These are phyloP conservation scores for Hermatobates lingyangjiaoensis DNA, from an alignment of 1,140 invertebrate genomes.

Conservation along the genomic window DNA sequence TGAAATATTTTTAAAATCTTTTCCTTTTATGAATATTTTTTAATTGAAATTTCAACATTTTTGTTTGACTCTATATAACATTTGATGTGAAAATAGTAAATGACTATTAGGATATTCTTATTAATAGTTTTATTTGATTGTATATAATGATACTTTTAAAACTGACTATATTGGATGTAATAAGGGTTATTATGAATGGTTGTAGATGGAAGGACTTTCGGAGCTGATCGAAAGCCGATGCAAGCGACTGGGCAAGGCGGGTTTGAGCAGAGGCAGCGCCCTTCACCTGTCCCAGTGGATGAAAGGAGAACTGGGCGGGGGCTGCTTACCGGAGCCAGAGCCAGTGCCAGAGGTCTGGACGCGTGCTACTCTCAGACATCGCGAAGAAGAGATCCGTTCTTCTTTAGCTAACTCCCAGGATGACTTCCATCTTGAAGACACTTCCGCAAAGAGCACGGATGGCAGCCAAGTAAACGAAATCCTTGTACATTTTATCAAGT, in stretches of 20 bases:
- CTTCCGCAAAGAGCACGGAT: conserved; percentile 17
- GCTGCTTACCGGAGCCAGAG: conserved; percentile 25
- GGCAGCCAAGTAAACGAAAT: conserved; percentile 2
- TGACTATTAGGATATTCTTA: too few relatives aligned
- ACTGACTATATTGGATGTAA: too few relatives aligned
- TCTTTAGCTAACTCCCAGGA: not conserved
- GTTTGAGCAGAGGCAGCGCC: conserved; percentile 35
- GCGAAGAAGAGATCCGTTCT: conserved; percentile 39
- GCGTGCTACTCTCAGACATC: conserved; percentile 36
- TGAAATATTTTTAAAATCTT: too few relatives aligned
- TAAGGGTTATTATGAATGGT: too few relatives aligned
- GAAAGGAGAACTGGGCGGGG: conserved; percentile 31
- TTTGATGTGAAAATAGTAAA: too few relatives aligned
- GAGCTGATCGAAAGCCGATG: conserved; percentile 37
- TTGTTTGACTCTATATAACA: too few relatives aligned
- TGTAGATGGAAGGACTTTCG: conserved; percentile 17
- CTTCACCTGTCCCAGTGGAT: conserved; percentile 54
- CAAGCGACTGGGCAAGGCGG: conserved; percentile 33
- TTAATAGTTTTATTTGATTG: too few relatives aligned
- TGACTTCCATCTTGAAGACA: not conserved
- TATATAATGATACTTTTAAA: too few relatives aligned
- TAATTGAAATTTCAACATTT: too few relatives aligned
- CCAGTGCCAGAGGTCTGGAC: conserved; percentile 45
- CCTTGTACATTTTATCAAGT: not conserved
- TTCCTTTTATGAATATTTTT: too few relatives aligned